Base-by-base conservation (phyloP, 2,113 vertebrate species). In the Leptobrachium leishanense region DNA sequence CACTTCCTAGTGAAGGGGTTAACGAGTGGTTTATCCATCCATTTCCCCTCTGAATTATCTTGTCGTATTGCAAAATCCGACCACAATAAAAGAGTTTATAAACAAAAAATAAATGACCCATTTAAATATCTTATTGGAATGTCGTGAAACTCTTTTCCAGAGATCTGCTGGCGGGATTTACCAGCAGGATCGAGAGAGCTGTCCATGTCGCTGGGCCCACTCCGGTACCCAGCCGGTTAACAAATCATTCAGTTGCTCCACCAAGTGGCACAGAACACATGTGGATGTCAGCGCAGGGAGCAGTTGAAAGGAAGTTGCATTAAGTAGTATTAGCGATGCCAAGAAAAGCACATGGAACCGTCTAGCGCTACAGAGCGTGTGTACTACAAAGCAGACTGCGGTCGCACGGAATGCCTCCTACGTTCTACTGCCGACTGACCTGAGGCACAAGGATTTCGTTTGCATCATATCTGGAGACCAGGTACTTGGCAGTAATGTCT, bases 401-500 rank as follows among this genome's bases (percentile, higher is more conserved):
- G 72, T 15, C 57, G 69, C 53, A 13, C 65, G 74, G 81, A 83
- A 83, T 40, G 62, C 86, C 69, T 90, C 84, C 86, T 88, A 71
- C 79, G 12, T 31, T 79, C 69, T 78, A 74, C 82, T 84, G 77
- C 84, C 88, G 84, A 90, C 84, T 92, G 89, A 87, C 82, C 83
- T 88, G 85, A 89, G 81, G 85, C 83, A 72, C 84, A 82, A 54
- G 82, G 78, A 77, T 84, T 84, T 84, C 75, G 77, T 85, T 41
- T 79, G 66, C 84, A 84, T 85, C 82, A 55, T 77, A 85, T 84
- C 82, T 88, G 86, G 86, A 87, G 85, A 69, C 82, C 2, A 72
- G 78, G 87, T 89, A 88, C 82, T 82, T 88, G 85, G 86, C 84
- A 76, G 83, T 83, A 83, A 85, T 82, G 81, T 86, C 84, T 86